A percentile compares a stretch with the other conserved stretches of the same genome.
Conservation (phyloP, 2,888 invertebrate genomes). For the Taphrorychus bicolor region DNA sequence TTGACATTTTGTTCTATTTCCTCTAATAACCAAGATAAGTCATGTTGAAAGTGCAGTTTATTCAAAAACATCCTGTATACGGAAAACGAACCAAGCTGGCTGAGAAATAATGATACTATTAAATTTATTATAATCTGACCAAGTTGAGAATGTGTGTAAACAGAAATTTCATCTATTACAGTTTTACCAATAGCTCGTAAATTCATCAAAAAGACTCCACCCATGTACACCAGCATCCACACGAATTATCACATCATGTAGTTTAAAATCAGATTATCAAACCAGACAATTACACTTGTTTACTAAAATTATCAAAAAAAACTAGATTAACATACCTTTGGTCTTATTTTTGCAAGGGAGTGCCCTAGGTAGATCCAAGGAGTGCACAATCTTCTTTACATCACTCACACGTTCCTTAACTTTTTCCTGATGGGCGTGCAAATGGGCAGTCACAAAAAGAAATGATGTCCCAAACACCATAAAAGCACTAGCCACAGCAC, state of each 20-base stretch:
- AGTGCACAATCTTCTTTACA: conserved; percentile 81
- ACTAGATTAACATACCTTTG: conserved; percentile 64
- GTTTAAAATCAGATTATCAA: not conserved
- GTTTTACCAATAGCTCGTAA: no score
- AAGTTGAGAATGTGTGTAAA: no score
- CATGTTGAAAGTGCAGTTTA: no score
- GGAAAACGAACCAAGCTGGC: no score
- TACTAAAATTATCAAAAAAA: not conserved
- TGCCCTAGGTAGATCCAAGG: conserved; percentile 83
- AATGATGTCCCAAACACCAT: conserved; percentile 95
- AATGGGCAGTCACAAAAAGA: conserved; percentile 93
- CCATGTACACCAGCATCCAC: no score
- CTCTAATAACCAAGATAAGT: no score
- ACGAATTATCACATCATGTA: not conserved
- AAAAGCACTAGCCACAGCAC: conserved; percentile 92
- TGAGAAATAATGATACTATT: no score
- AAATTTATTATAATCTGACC: no score
- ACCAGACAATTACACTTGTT: not conserved
- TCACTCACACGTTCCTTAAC: conserved; percentile 86
- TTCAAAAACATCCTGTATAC: no score
- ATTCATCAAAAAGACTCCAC: no score
- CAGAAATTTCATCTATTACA: no score
- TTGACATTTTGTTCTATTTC: no score
- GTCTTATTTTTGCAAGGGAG: conserved; percentile 78
- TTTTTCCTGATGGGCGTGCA: conserved; percentile 91